These are phyloP conservation scores for Rhagoletis pomonella DNA, from an alignment of 1,140 invertebrate species.

Conservation along the genomic window DNA sequence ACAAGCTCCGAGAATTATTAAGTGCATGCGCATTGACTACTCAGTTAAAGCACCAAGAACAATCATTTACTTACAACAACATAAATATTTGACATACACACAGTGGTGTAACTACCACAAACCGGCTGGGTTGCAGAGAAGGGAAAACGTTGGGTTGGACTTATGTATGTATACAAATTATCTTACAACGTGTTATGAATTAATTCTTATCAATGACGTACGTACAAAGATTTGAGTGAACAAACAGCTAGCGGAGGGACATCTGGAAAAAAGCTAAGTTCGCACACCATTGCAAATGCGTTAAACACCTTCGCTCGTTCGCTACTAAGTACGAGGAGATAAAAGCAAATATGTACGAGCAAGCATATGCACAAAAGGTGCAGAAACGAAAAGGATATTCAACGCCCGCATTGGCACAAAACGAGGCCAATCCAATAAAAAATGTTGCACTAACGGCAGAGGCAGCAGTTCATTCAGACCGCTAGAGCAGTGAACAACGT, in stretches of 20 bases:
- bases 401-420: slow-evolving; percentile 36
- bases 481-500: slow-evolving; percentile 63
- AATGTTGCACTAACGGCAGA: slow-evolving; percentile 68
- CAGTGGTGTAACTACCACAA: too few relatives aligned
- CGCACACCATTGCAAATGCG: neutral
- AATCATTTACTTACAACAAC: neutral
- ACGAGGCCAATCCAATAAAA: slow-evolving; percentile 61
- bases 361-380: neutral
- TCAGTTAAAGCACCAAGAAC: neutral
- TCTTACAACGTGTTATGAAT: slow-evolving; percentile 6
- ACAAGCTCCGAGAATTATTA: neutral
- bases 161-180: neutral
- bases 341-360: neutral
- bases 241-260: neutral
- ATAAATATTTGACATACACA: neutral
- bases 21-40: neutral
- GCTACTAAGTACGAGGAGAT: neutral
- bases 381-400: slow-evolving; percentile 4
- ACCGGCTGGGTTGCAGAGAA: too few relatives aligned
- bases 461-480: slow-evolving; percentile 73
- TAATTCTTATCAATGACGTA: slow-evolving; percentile 52
- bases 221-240: slow-evolving; percentile 8
- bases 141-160: neutral
- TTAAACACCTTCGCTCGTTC: neutral
- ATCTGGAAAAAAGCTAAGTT: neutral